phyloP scores from a whole-genome alignment of 2,113 vertebrate genomes.

The Cairina moschata region DNA sequence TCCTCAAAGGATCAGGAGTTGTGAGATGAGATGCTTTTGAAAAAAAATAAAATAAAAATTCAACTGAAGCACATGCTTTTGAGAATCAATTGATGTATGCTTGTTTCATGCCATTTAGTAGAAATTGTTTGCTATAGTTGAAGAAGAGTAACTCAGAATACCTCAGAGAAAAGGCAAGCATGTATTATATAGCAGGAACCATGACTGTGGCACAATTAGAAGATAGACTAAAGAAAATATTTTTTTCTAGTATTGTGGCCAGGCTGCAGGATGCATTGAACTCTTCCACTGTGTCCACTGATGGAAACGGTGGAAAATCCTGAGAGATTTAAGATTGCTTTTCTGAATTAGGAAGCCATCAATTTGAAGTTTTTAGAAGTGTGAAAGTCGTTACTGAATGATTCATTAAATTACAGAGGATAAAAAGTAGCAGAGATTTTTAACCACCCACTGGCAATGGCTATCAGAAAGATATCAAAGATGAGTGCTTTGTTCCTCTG shows the following conservation, averaged over 20 bases:
- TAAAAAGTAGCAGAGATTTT: not conserved
- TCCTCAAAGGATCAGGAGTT: not conserved
- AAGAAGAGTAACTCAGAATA: not conserved
- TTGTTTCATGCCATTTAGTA: not conserved
- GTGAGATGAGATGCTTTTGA: not conserved
- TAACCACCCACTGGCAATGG: not conserved
- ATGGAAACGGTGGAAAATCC: not conserved
- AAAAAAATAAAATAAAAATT: not conserved
- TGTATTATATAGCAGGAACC: not conserved
- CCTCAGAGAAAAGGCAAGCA: not conserved
- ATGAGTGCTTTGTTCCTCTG: not conserved
- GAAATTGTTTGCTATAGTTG: not conserved
- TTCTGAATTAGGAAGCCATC: not conserved
- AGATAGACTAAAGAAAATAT: not conserved
- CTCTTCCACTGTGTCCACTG: not conserved
- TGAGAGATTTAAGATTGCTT: constrained; percentile 3
- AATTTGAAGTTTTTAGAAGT: not conserved
- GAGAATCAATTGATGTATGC: not conserved
- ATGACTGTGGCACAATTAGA: not conserved
- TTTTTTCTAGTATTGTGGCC: not conserved
- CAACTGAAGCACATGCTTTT: not conserved
- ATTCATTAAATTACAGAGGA: not conserved
- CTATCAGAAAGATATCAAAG: not conserved
- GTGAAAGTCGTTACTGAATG: not conserved
- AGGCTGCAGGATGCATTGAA: not conserved